Base-by-base conservation (phyloP, 2,888 invertebrate genomes). In the Tortrix viridana region DNA sequence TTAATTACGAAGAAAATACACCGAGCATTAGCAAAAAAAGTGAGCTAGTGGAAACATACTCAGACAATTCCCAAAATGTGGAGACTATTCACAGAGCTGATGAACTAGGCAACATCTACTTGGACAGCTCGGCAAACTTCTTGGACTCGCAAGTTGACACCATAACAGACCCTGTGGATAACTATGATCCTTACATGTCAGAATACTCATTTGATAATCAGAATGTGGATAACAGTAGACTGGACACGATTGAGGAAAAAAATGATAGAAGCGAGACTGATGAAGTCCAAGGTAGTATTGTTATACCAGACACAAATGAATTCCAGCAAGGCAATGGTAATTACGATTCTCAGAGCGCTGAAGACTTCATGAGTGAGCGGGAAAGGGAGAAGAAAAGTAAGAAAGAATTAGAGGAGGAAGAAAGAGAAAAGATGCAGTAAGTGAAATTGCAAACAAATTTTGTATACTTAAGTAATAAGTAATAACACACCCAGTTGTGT, bases 371-470 rank as follows among this genome's bases (percentile, higher is more conserved):
- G 79, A 91, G 83, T 82, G 92, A 93, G 64, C 93, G 93, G 65
- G 94, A 94, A 76, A 95, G 95, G 75, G 96, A 95, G 76, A 93
- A 93, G 57, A 95, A 95, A 85, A 95, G 94, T 74, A 96, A 96
- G 86, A 96, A 95, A 67, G 97, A 98, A 85, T 81, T 97, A 9
- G 98, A 98, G 84, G 98, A 98, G 82, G 98, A 98, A 79, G 98
- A 98, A 82, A 90, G 98, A 66, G 97, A 98, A 81, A 97, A 97
- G 85, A 98, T 98, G 98, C 98, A 98, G 98, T 98, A 92, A 92
- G 95, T 41, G 16, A n/a, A 2, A 38, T n/a, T 38, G 1, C n/a
- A 38, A 38, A 38, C 4, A 5, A 37, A 5, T 48, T 16, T 7
- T 26, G 12, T 12, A 12, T 12, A n/a, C n/a, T n/a, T n/a, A 32